A percentile compares a stretch with the other conserved stretches of the same genome.
Conservation (phyloP, 2,113 vertebrate species). For the Acrocephalus arundinaceus region DNA sequence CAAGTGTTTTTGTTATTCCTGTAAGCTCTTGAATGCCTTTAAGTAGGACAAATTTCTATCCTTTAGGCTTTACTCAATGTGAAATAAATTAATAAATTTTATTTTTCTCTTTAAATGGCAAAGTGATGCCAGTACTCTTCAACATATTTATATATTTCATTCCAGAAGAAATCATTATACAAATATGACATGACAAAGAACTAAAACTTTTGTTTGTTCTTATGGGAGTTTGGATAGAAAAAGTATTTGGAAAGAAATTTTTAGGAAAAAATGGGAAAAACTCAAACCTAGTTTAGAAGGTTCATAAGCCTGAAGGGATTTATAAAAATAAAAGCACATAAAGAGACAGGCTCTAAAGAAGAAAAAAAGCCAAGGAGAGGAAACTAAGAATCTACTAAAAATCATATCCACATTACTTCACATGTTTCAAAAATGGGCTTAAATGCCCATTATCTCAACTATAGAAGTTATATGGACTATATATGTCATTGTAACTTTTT, state of each 20-base stretch:
- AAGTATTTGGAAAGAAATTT: not conserved
- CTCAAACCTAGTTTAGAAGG: not conserved
- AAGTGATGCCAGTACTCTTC: not conserved
- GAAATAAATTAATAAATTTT: not conserved
- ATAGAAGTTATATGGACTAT: not conserved
- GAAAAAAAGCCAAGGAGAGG: not conserved
- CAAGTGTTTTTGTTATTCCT: not conserved
- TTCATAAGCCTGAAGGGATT: not conserved
- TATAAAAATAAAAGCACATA: conserved; percentile 32
- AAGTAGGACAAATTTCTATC: not conserved
- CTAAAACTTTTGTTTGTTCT: not conserved
- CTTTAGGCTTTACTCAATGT: not conserved
- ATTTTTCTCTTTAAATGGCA: not conserved
- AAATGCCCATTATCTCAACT: not conserved
- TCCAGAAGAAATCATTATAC: not conserved
- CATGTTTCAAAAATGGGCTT: not conserved
- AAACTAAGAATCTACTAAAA: not conserved
- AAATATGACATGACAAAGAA: not conserved
- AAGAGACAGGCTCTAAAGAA: not conserved
- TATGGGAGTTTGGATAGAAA: not conserved
- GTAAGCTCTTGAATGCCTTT: not conserved
- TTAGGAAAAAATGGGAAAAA: conserved; percentile 26
- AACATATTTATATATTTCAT: not conserved
- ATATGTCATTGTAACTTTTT: accelerated
- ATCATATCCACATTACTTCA: not conserved